Evolutionary conservation across 92 coral and sea anemone genomes (phyloP).

Genomic region (Zoanthus gigantus): DNA sequence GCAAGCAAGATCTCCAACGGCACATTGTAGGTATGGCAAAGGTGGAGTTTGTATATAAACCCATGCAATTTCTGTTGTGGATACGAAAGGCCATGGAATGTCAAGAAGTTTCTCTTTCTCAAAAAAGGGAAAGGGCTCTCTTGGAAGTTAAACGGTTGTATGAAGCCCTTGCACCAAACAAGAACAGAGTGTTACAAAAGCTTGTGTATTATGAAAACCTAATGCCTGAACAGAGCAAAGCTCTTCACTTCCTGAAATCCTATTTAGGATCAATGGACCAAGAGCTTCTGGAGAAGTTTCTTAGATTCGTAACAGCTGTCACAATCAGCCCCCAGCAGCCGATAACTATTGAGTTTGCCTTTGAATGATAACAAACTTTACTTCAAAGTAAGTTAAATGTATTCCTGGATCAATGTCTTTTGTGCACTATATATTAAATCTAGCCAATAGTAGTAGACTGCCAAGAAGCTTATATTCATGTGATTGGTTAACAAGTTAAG

Average conservation of each 20-base stretch:
- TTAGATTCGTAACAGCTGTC: conserved; percentile 60
- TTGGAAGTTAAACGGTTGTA: too few species aligned
- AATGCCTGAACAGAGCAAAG: conserved; percentile 27
- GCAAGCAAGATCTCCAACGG: conserved; percentile 49
- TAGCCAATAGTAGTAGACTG: conserved; percentile 2
- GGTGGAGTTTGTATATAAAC: conserved; percentile 66
- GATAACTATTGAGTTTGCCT: conserved; percentile 55
- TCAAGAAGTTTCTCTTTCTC: conserved; percentile 24
- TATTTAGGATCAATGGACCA: conserved; percentile 61
- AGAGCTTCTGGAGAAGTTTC: conserved; percentile 57
- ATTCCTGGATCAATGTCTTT: not conserved
- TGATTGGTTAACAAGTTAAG: too few species aligned
- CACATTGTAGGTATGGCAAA: conserved; percentile 66
- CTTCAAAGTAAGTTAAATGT: not conserved
- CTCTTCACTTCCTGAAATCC: conserved; percentile 48
- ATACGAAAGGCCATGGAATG: conserved; percentile 58
- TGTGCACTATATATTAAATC: not conserved
- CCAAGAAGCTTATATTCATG: too few species aligned
- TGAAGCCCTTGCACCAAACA: too few species aligned
- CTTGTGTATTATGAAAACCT: too few species aligned
- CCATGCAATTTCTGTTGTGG: conserved; percentile 55
- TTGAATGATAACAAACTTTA: not conserved
- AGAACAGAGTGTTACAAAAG: too few species aligned
- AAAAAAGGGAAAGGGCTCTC: too few species aligned
- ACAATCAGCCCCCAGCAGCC: conserved; percentile 58